phyloP scores from a whole-genome alignment of 2,888 invertebrate species.

The Crepidodera aurea region DNA sequence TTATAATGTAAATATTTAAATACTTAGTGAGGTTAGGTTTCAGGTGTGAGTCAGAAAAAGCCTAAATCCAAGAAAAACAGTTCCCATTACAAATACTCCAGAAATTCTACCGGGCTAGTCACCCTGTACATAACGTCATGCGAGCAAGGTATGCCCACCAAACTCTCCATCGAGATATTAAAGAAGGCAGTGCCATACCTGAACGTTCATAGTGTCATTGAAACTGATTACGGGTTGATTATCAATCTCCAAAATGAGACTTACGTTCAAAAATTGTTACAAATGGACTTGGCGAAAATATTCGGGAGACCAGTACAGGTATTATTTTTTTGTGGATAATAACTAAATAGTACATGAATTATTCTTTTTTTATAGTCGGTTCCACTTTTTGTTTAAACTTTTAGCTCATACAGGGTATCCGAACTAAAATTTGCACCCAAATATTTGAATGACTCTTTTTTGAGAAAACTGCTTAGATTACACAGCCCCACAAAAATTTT shows the following conservation, averaged over 20 bases:
- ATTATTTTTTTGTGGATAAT: background rate
- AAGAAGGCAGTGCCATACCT: slow-evolving; percentile 38
- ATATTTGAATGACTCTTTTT: no score
- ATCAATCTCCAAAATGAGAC: slow-evolving; percentile 58
- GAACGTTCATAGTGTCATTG: slow-evolving; percentile 35
- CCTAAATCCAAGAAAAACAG: slow-evolving; percentile 16
- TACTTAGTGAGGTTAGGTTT: slow-evolving; percentile 15
- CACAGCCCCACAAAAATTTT: no score
- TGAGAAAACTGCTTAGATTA: no score
- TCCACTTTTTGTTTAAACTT: no score
- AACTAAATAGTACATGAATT: no score
- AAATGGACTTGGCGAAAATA: slow-evolving; percentile 58
- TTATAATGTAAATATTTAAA: no score
- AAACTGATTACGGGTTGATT: slow-evolving; percentile 58
- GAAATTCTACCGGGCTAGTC: slow-evolving; percentile 27
- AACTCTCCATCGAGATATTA: slow-evolving; percentile 36
- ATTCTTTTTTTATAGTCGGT: no score
- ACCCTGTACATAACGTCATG: slow-evolving; percentile 38
- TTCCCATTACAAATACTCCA: slow-evolving; percentile 25
- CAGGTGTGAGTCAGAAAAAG: slow-evolving; percentile 23
- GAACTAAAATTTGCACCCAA: no score
- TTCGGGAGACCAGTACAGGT: slow-evolving; percentile 60
- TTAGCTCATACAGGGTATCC: no score
- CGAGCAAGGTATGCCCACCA: slow-evolving; percentile 28
- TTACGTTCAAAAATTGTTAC: slow-evolving; percentile 60